Base-by-base conservation (phyloP, 2,797 vertebrate species). In the Enteromius paludinosus region DNA sequence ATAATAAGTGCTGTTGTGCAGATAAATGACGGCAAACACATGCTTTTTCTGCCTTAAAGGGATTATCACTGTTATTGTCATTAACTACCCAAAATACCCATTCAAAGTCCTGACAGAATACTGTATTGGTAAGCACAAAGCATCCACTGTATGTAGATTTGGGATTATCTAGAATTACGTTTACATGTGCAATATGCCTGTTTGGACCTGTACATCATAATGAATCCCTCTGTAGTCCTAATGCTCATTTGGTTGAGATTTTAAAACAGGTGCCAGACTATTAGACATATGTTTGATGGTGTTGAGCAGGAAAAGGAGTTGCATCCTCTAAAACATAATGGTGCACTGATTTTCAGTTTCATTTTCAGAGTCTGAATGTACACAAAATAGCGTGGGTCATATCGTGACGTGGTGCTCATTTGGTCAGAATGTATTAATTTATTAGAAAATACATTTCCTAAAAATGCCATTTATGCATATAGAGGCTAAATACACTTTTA, bases 31-130 rank as follows among this genome's bases (percentile, higher is more conserved):
- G 23, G 54, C 74, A 68, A 61, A 49, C 61, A 49, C 47, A n/a
- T 35, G 6, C 23, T 23, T 6, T 62, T 62, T 35, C 30, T 71
- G 65, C 72, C 43, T 84, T 76, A 77, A 47, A 75, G 18, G 4
- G 10, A 81, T 38, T 38, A 30, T 18, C 25, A n/a, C 25, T 64
- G 54, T 56, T 38, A 64, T 1, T n/a, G 56, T n/a, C 52, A 6
- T 77, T 47, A 47, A 30, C 1, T 35, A 35, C 4, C 33, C 15
- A 43, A 75, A 45, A 23, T 17, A 20, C 15, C 1, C 7, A 59
- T 23, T n/a, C 7, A n/a, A 59, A 69, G 30, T 25, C 1, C 70
- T 38, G 11, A 54, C 41, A 45, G 0, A 79, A 35, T 54, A n/a
- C 47, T 56, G 38, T 54, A 35, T 14, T 66, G 43, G 20, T 25